Conservation (phyloP, 2,888 invertebrate species). For the Lordiphosa fenestrarum region DNA sequence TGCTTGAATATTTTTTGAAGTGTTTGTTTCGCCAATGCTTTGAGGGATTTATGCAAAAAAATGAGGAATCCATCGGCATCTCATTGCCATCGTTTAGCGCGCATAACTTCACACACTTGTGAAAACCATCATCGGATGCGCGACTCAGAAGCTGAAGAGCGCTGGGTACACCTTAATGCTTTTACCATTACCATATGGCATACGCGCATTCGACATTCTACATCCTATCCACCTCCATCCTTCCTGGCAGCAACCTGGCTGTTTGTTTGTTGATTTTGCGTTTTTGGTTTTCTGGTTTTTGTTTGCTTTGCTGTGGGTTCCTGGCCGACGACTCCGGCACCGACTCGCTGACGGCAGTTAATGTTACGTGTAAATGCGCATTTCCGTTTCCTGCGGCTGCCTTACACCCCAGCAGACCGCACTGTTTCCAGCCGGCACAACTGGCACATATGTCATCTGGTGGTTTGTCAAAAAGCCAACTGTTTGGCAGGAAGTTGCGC, state of each 20-base stretch:
- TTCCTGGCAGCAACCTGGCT: slow-evolving; percentile 7
- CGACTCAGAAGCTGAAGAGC: slow-evolving; percentile 21
- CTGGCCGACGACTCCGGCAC: slow-evolving; percentile 7
- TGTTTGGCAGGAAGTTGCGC: slow-evolving; percentile 66
- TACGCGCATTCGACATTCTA: slow-evolving; percentile 14
- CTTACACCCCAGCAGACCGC: slow-evolving; percentile 18
- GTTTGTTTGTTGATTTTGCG: slow-evolving; percentile 70
- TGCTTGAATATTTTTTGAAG: slow-evolving; percentile 1
- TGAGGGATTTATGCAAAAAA: slow-evolving; percentile 73
- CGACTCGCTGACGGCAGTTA: slow-evolving; percentile 56
- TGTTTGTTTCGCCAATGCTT: slow-evolving; percentile 30
- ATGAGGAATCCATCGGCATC: slow-evolving; percentile 49
- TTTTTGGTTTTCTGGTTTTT: slow-evolving; percentile 61
- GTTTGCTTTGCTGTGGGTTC: slow-evolving; percentile 51
- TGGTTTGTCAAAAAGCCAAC: slow-evolving; percentile 66
- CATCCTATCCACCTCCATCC: slow-evolving; percentile 11
- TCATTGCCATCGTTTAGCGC: slow-evolving; percentile 56
- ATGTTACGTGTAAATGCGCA: slow-evolving; percentile 76
- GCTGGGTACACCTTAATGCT: slow-evolving; percentile 61
- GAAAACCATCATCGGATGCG: slow-evolving; percentile 26
- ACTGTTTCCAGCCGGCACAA: neutral
- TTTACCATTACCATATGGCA: slow-evolving; percentile 69
- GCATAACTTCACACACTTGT: slow-evolving; percentile 55
- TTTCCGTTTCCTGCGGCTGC: slow-evolving; percentile 66
- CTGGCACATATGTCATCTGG: slow-evolving; percentile 36